A percentile compares a stretch with the other conserved stretches of the same genome.
These are phyloP conservation scores for Anableps anableps DNA, from an alignment of 2,797 vertebrate genomes.

Conservation along the genomic window DNA sequence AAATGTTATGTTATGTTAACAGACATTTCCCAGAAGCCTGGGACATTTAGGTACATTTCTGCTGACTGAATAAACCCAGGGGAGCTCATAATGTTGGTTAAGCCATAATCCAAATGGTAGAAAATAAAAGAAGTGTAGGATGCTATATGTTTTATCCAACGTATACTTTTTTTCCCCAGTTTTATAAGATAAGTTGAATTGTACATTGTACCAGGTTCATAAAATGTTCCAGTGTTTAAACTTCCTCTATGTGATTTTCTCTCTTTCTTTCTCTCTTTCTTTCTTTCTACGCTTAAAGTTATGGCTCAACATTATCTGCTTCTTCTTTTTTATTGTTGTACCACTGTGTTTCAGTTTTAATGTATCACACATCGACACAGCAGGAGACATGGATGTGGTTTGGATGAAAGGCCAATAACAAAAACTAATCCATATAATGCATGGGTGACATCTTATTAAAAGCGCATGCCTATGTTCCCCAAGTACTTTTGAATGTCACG, in stretches of 20 bases:
- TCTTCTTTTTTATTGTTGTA: constrained; percentile 49
- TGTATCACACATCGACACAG: constrained; percentile 51
- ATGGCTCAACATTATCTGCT: constrained; percentile 18
- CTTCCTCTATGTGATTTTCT: background rate
- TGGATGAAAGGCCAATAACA: constrained; percentile 66
- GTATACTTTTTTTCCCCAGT: background rate
- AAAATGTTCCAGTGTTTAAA: background rate
- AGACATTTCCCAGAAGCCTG: background rate
- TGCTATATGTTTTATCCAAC: constrained; percentile 6
- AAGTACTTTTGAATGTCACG: constrained; percentile 80
- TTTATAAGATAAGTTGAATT: background rate
- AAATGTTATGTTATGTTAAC: background rate
- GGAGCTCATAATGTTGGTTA: constrained; percentile 14
- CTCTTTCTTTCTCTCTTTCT: too few relatives aligned
- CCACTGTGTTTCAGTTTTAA: constrained; percentile 42
- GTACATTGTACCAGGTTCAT: background rate
- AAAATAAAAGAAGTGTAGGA: constrained; percentile 4
- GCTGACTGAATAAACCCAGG: constrained; percentile 14
- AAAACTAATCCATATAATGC: constrained; percentile 81
- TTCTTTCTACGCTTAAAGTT: background rate
- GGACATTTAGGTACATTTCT: background rate
- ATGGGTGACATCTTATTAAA: constrained; percentile 79
- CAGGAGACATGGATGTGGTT: constrained; percentile 57
- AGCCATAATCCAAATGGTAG: constrained; percentile 17
- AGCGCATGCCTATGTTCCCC: constrained; percentile 68